Evolutionary conservation across 2,888 invertebrate species (phyloP), one percentile per base, ranked within the genome.

Genomic region (Listrodromus nycthemerus): DNA sequence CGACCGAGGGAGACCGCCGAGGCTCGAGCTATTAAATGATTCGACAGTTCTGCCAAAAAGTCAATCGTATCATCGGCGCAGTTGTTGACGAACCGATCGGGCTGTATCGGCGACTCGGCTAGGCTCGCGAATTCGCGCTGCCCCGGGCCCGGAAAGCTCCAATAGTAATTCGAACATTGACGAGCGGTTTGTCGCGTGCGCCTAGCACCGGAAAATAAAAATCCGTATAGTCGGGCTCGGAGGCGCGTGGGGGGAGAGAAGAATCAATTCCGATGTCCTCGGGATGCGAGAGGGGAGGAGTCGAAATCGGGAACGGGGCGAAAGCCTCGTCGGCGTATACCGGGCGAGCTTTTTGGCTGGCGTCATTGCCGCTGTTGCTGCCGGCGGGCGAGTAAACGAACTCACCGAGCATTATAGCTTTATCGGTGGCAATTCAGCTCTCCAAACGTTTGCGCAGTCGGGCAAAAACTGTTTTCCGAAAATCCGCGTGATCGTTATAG

Each of bases 341-440:
- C 19, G 45, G 24, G 6, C 19, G 66, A 55, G 52, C 30, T 55
- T 66, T 66, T 63, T 58, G 69, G 55, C 58, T 74, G 61, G 30
- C 55, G 61, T 77, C 77, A 55, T 61, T 52, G 69, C 67, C 8
- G 30, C 61, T 63, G 52, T 69, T 75, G 69, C 45, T 63, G 41
- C 37, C 63, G 50, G 48, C 52, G 66, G 41, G 71, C 61, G 75
- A 48, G 75, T 75, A 79, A 80, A 73, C 73, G 52, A 70, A 71
- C 50, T 48, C 69, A 37, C 52, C 41, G 80, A 66, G 74, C 61
- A 69, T 79, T 86, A 65, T 66, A 77, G 82, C 67, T 84, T 86
- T 84, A 86, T 86, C 84, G 75, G 24, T 37, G 30, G 80, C 69
- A 66, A 61, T 71, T 84, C 82, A 84, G 84, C 77, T 82, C 69